A percentile compares a stretch with the other conserved stretches of the same genome.
Evolutionary conservation across 2,797 vertebrate species (phyloP).

Genomic region (Diplodus puntazzo): DNA sequence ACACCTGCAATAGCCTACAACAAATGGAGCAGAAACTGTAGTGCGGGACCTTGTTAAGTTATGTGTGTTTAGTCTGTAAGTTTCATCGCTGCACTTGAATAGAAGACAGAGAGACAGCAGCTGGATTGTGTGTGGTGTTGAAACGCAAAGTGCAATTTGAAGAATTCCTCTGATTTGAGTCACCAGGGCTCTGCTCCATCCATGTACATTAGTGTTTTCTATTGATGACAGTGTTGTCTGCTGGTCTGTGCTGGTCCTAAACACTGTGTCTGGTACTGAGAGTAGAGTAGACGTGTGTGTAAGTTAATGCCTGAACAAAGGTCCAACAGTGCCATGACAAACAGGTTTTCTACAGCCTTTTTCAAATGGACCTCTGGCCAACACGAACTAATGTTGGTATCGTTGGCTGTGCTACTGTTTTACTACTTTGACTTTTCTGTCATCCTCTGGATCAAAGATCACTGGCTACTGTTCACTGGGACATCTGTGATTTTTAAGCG

Average conservation of each 20-base stretch:
- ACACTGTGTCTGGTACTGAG: constrained; percentile 34
- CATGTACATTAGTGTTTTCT: constrained; percentile 55
- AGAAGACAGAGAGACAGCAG: constrained; percentile 49
- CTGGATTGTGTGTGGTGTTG: constrained; percentile 12
- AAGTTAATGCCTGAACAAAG: constrained; percentile 36
- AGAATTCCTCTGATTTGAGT: constrained; percentile 36
- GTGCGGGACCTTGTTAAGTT: constrained; percentile 42
- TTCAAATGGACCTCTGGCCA: constrained; percentile 9
- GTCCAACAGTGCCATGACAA: constrained; percentile 53
- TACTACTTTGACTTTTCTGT: constrained; percentile 8
- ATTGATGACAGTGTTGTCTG: constrained; percentile 40
- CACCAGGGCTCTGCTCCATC: constrained; percentile 11
- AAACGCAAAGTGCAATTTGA: constrained; percentile 69
- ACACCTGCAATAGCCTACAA: constrained; percentile 36
- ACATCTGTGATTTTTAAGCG: background rate
- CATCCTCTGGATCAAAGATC: constrained; percentile 24
- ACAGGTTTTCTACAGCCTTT: constrained; percentile 42
- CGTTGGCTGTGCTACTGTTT: constrained; percentile 37
- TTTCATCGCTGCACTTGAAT: constrained; percentile 60
- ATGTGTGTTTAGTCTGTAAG: constrained; percentile 36
- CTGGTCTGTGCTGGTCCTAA: constrained; percentile 43
- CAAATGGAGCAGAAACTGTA: background rate
- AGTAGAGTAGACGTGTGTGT: constrained; percentile 35
- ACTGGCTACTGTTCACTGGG: background rate
- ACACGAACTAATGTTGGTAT: background rate